Evolutionary conservation across 2,888 invertebrate genomes (phyloP), one percentile per base, ranked within the genome.

Genomic region (Polia nebulosa): DNA sequence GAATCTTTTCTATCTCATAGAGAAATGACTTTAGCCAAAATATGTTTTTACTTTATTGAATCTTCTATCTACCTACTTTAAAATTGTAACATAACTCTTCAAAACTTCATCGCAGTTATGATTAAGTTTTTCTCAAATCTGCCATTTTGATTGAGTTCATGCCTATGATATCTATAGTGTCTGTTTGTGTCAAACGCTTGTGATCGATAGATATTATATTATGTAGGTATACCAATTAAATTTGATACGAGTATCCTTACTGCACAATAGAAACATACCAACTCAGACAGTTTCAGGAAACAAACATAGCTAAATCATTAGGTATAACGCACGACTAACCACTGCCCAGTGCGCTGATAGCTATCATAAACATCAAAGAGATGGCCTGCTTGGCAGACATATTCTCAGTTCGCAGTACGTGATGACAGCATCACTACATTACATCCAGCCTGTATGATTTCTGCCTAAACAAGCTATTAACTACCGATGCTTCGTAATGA

Each of bases 401-500:
- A 34, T 36, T 34, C 27, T 15, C 17, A 22, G 22, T 27, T 22
- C 27, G 13, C 11, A 36, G 29, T 29, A 53, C n/a, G 7, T 45
- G 29, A 45, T 39, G 45, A 39, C 20, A 69, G 15, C 22, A 22
- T 5, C 8, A 59, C n/a, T 27, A 29, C 2, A 22, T 61, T 20
- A 15, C 1, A 34, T 27, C 6, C 20, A 15, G 20, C 5, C 17
- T 27, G 17, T 63, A n/a, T 44, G 11, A 34, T 25, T 20, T 20
- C 47, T 45, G 22, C 17, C 22, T 41, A 39, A 49, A 22, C 51
- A 29, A 25, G 22, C 32, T 47, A 34, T 69, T 53, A 58, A 61
- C 17, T 11, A 61, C 13, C n/a, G 20, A 45, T 53, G 39, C 34
- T 60, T 41, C n/a, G 27, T 74, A 78, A 68, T 71, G 45, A 53